Base-by-base conservation (phyloP, 2,113 vertebrate genomes). In the Trochalopteron elliotii region DNA sequence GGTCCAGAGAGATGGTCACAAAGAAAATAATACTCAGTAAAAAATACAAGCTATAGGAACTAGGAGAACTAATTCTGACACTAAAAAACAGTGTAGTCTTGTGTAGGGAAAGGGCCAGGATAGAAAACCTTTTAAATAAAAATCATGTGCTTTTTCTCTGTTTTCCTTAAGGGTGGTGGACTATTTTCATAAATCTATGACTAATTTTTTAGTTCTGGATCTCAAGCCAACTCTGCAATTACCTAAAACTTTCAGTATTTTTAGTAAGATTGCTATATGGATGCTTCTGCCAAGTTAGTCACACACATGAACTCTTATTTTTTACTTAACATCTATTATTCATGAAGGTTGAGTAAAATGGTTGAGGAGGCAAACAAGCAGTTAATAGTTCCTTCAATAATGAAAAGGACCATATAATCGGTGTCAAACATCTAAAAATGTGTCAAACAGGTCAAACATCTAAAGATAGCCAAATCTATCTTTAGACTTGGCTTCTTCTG, bases 171-270 rank as follows among this genome's bases (percentile, higher is more conserved):
- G 70, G 37, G 53, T 40, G 31, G 21, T 83, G 61, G n/a, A 84
- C 12, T 85, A 56, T 90, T 95, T 95, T 91, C 55, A 76, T 65
- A 93, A 83, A 81, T 30, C 45, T 63, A 44, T 88, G 86, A 88
- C 71, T 94, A 91, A 94, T 79, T 93, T 94, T 87, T 89, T 33
- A 69, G 61, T 75, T 81, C 40, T 82, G 22, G 9, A 59, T 71
- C 49, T 87, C 52, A 79, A 91, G 84, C 49, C 65, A 93, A 35
- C 37, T 85, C 65, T 76, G 64, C 49, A 87, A 72, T 96, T 89
- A 89, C 61, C n/a, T 78, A 82, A 91, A 71, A 14, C 16, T 83
- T 81, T 52, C 20, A 86, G 25, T 79, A 89, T 94, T 94, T 95
- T 87, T 79, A 87, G 78, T 76, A 68, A 60, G 60, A 71, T 45